Evolutionary conservation across 2,888 invertebrate genomes (phyloP).

Genomic region (Tromatobia lineatoria): DNA sequence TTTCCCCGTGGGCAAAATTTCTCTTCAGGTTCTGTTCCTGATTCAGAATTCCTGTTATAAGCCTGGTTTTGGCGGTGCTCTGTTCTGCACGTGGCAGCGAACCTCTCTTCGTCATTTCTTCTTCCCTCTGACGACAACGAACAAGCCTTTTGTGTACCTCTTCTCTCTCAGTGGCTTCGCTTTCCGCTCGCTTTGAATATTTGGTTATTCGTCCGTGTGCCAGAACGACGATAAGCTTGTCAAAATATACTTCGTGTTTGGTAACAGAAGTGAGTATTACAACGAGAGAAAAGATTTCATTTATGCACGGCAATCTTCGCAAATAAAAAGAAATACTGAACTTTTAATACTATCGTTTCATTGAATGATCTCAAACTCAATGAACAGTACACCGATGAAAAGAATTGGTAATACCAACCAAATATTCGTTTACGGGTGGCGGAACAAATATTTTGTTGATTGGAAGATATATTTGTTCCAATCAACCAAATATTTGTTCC

Average conservation of each 20-base stretch:
- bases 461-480: too few species aligned
- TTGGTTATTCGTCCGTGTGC: constrained; percentile 36
- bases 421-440: too few species aligned
- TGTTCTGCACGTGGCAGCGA: background rate
- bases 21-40: constrained; percentile 19
- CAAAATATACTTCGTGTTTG: constrained; percentile 35
- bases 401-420: too few species aligned
- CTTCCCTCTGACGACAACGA: constrained; percentile 25
- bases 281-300: too few species aligned
- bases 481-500: too few species aligned
- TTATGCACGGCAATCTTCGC: too few species aligned
- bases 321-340: too few species aligned
- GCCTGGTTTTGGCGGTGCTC: background rate
- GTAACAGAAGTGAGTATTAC: background rate
- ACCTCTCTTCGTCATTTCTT: background rate
- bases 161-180: background rate
- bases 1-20: constrained; percentile 17
- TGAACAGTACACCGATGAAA: too few species aligned
- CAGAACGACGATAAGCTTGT: constrained; percentile 51
- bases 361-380: too few species aligned
- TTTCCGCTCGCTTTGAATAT: constrained; percentile 19
- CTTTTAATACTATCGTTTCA: too few species aligned
- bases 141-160: constrained; percentile 15
- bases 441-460: too few species aligned
- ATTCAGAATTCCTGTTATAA: background rate